Conservation (phyloP, 2,797 vertebrate genomes). For the Poeciliopsis gracilis region DNA sequence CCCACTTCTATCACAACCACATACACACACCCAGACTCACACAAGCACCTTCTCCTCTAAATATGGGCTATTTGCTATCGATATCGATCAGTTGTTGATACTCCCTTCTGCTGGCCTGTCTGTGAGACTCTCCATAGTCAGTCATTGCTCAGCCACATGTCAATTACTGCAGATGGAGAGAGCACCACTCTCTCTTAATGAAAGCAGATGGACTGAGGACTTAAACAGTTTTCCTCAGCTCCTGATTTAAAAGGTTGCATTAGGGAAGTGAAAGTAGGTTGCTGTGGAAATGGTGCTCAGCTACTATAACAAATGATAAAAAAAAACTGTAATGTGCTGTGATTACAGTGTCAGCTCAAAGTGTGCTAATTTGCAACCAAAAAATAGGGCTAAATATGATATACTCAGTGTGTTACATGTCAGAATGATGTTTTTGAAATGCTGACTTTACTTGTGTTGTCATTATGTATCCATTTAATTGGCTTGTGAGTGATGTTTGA, state of each 20-base stretch:
- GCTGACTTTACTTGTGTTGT: not conserved
- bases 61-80: slow-evolving; percentile 76
- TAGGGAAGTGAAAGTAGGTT: slow-evolving; percentile 12
- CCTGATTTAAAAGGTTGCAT: slow-evolving; percentile 42
- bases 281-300: slow-evolving; percentile 16
- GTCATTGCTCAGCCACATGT: slow-evolving; percentile 76
- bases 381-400: slow-evolving; percentile 1
- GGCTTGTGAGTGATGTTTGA: not conserved
- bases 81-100: slow-evolving; percentile 80
- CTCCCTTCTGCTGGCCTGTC: slow-evolving; percentile 72
- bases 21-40: not conserved
- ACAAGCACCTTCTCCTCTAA: slow-evolving; percentile 43
- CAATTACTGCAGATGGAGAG: slow-evolving; percentile 72
- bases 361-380: slow-evolving; percentile 21
- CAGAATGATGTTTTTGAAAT: not conserved
- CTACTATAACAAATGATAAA: slow-evolving; percentile 12
- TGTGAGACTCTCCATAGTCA: slow-evolving; percentile 71
- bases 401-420: not conserved
- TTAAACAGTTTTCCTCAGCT: slow-evolving; percentile 50
- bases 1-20: slow-evolving; percentile 3
- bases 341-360: slow-evolving; percentile 26
- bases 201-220: slow-evolving; percentile 65
- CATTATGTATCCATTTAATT: not conserved
- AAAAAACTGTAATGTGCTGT: slow-evolving; percentile 15
- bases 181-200: slow-evolving; percentile 70